A percentile compares a stretch with the other conserved stretches of the same genome.
Conservation (phyloP, 2,888 invertebrate genomes). For the Caenorhabditis sp. region DNA sequence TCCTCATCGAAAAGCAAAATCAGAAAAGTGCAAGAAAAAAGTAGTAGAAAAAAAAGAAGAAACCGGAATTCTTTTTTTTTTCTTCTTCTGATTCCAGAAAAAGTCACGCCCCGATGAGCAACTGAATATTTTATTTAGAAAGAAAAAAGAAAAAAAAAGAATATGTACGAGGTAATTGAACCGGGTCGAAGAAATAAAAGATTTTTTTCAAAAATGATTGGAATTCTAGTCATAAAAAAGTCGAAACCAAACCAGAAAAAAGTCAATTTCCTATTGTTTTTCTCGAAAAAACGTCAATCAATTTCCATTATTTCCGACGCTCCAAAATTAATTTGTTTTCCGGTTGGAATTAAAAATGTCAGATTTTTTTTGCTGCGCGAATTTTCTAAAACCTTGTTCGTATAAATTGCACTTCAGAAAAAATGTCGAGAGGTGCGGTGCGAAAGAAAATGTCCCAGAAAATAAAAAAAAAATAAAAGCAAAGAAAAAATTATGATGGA, state of each 20-base stretch:
- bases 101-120: slow-evolving; percentile 1
- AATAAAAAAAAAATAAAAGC: not conserved
- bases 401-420: not conserved
- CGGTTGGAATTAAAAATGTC: too few relatives aligned
- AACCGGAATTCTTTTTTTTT: too few relatives aligned
- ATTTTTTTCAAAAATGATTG: not conserved
- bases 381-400: not conserved
- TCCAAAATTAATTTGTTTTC: not conserved
- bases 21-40: not conserved
- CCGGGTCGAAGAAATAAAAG: too few relatives aligned
- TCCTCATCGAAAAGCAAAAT: not conserved
- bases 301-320: not conserved
- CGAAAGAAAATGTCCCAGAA: not conserved
- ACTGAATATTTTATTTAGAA: not conserved
- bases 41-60: not conserved
- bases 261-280: not conserved
- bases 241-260: not conserved
- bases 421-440: not conserved
- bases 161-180: too few relatives aligned
- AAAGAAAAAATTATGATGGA: not conserved
- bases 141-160: too few relatives aligned
- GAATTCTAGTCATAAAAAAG: not conserved
- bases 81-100: not conserved
- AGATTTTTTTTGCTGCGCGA: not conserved
- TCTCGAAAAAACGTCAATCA: not conserved